Evolutionary conservation across 2,888 invertebrate species (phyloP), one percentile per base, ranked within the genome.

Genomic region (Drosophila mulleri): DNA sequence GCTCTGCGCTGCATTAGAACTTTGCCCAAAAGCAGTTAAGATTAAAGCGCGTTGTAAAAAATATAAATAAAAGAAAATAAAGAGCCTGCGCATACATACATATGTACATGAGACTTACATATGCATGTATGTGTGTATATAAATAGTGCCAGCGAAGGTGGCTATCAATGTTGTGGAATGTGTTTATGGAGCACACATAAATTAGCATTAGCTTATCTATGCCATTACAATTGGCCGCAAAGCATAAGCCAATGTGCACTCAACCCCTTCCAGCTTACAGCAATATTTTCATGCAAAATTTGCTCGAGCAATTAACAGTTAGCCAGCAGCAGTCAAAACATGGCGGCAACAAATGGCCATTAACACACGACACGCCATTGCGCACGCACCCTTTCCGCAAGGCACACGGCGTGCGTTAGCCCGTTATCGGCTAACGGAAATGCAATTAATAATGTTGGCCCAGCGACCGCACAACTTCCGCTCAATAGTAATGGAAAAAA

Each of bases 11-110:
- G 68, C 74, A 66, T 58, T 57, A 73, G 88, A 79, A 84, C 84
- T 88, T 88, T 80, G 88, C 62, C 72, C 90, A 85, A 69, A 75
- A 67, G 70, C 80, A 48, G 75, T 89, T 76, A 79, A 84, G 84
- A 84, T 84, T 73, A 88, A 61, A 48, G 53, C 29, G 58, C 65
- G 72, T 67, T 84, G 82, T 88, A 80, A 88, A 75, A 60, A 47
- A n/a, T n/a, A n/a, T n/a, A n/a, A n/a, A n/a, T n/a, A n/a, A n/a
- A n/a, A n/a, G n/a, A n/a, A n/a, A n/a, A n/a, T n/a, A n/a, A n/a
- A n/a, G n/a, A n/a, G n/a, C n/a, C n/a, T n/a, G n/a, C n/a, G n/a
- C n/a, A n/a, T n/a, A n/a, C n/a, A n/a, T n/a, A n/a, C n/a, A n/a
- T n/a, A n/a, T n/a, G n/a, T n/a, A n/a, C n/a, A n/a, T n/a, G n/a